phyloP scores from a whole-genome alignment of 2,113 vertebrate genomes.

The Leucopsar rothschildi region DNA sequence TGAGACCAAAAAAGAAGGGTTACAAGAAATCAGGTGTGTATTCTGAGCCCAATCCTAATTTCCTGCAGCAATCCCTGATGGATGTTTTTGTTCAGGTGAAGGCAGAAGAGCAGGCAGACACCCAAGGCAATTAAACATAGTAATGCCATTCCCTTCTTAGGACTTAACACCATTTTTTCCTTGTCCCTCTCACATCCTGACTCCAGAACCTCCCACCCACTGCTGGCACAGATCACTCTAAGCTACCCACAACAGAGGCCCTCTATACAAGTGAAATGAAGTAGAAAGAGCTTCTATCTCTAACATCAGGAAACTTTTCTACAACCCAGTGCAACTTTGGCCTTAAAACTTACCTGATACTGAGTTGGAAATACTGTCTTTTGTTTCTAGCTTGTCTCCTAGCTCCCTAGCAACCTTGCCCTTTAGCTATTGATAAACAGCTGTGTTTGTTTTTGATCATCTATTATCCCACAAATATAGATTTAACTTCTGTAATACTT shows the following conservation, averaged over 20 bases:
- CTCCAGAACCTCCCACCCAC: background rate
- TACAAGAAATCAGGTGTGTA: background rate
- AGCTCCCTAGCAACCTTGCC: background rate
- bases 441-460: conserved; percentile 15
- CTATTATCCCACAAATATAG: conserved; percentile 35
- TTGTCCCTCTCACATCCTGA: background rate
- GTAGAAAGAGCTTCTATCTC: background rate
- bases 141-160: background rate
- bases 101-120: background rate
- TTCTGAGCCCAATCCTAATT: background rate
- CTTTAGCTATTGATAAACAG: conserved; percentile 52
- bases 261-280: background rate
- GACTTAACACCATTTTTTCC: background rate
- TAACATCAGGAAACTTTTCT: background rate
- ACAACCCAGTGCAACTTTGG: background rate
- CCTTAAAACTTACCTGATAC: background rate
- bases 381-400: background rate
- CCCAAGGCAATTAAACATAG: background rate
- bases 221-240: background rate
- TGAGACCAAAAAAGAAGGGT: background rate
- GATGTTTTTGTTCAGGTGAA: background rate
- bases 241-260: background rate
- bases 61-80: background rate
- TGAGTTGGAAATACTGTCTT: background rate
- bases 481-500: conserved; percentile 50